Evolutionary conservation across 2,888 invertebrate species (phyloP), one percentile per base, ranked within the genome.

Genomic region (Alcis repandata): DNA sequence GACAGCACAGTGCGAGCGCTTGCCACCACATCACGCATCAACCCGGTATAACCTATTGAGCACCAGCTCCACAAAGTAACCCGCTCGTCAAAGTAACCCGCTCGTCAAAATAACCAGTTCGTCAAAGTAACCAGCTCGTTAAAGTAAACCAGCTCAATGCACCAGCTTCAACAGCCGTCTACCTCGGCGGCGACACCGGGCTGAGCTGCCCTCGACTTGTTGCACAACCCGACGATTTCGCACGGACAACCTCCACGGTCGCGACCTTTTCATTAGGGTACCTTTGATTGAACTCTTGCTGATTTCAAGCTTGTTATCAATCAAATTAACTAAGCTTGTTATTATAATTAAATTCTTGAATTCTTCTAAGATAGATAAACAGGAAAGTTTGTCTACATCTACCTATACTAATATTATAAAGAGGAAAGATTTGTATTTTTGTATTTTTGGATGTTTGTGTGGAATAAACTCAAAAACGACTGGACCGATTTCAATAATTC

Each of bases 141-240:
- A 32, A 19, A 17, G n/a, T n/a, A n/a, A n/a, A 33, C 36, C 51
- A 19, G 36, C 51, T 38, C 19, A 8, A 13, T 13, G 13, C 7
- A 33, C 17, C 17, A n/a, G 7, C 17, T 4, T 33, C 49, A 6
- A 49, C 33, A 4, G 49, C 17, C 33, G 17, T 49, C 49, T 49
- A 49, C 49, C 49, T 11, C 33, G n/a, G 20, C n/a, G 19, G 33
- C 66, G 67, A 72, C 63, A 40, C 49, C 0, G n/a, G 22, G 40
- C 54, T 60, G 68, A 69, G 74, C 78, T 78, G 85, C 83, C 80
- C 82, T 79, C 79, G 81, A 33, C 15, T 9, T 15, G 43, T 88
- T 87, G 82, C 86, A 69, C 76, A 86, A 85, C 82, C 80, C 85
- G 76, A 73, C 77, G 86, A 91, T 91, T 90, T 86, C 86, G 81